Base-by-base conservation (phyloP, 2,113 vertebrate species). In the Hippocampus comes region DNA sequence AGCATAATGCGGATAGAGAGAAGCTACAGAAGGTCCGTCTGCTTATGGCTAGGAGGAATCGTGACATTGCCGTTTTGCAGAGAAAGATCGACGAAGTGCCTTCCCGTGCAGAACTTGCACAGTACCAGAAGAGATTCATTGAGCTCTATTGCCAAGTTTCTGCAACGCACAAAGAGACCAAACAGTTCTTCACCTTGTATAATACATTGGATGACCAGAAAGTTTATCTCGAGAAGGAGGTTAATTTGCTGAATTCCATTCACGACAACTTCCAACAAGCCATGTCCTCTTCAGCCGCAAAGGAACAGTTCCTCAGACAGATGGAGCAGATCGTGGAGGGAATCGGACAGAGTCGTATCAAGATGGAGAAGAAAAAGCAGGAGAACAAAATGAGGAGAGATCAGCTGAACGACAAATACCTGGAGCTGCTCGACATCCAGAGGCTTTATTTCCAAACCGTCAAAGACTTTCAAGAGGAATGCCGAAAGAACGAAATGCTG, bases 261-360 rank as follows among this genome's bases (percentile, higher is more conserved):
- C 95, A 99, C 63, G 97, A 99, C 89, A 98, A 99, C 92, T 99
- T 99, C 87, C 95, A 98, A 18, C 96, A 97, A 86, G 97, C 97
- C 41, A 99, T 99, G 97, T 93, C 96, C 1, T 98, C 96, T 0
- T 90, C 95, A 20, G 92, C 95, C 68, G 90, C 95, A 51, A 96
- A 94, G 77, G 97, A 98, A 70, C 97, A 99, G 90, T 99, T 99
- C 83, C 89, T 99, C 67, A 89, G 96, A 61, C 97, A 99, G 90
- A 96, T 99, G 97, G 97, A 99, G 76, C 97, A 98, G 88, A 99
- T 99, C 2, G 97, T 99, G 57, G 97, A 99, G 87, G 97, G 97
- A 76, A 98, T 99, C 91, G 98, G 96, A 82, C 96, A 99, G 89
- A 99, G 91, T 71, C 92, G 94, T 77, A 96, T 98, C 86, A 98